Evolutionary conservation across 2,888 invertebrate species (phyloP).

Genomic region (Caenorhabditis wallacei): DNA sequence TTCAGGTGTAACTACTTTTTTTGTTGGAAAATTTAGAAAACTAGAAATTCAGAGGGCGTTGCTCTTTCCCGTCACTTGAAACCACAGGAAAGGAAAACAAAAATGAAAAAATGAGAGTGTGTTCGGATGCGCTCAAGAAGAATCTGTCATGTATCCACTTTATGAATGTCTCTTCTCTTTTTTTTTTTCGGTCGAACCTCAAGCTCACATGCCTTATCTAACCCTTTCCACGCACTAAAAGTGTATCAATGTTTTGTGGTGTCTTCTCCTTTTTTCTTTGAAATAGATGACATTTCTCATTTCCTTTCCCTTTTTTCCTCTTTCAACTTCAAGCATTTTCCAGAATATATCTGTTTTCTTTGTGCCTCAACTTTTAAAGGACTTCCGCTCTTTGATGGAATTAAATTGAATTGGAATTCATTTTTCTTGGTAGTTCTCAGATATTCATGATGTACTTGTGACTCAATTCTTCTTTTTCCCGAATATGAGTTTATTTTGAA

Average conservation of each 20-base stretch:
- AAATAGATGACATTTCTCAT: slow-evolving; percentile 54
- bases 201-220: slow-evolving; percentile 38
- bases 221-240: slow-evolving; percentile 48
- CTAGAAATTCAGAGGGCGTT: slow-evolving; percentile 6
- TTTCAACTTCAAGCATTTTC: slow-evolving; percentile 15
- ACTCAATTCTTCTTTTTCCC: slow-evolving; percentile 9
- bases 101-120: slow-evolving; percentile 19
- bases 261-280: slow-evolving; percentile 38
- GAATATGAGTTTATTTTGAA: not conserved
- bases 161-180: slow-evolving; percentile 52
- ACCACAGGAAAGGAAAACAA: slow-evolving; percentile 17
- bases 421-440: not conserved
- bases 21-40: not conserved
- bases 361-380: not conserved
- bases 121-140: slow-evolving; percentile 35
- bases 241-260: slow-evolving; percentile 61
- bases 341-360: not conserved
- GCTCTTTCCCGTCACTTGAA: slow-evolving; percentile 9
- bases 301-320: slow-evolving; percentile 1
- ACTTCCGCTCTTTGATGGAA: not conserved
- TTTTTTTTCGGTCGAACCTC: slow-evolving; percentile 12
- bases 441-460: not conserved
- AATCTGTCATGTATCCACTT: slow-evolving; percentile 52
- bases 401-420: not conserved
- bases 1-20: not conserved